phyloP scores from a whole-genome alignment of 2,888 invertebrate species.

The Ophion costatus region DNA sequence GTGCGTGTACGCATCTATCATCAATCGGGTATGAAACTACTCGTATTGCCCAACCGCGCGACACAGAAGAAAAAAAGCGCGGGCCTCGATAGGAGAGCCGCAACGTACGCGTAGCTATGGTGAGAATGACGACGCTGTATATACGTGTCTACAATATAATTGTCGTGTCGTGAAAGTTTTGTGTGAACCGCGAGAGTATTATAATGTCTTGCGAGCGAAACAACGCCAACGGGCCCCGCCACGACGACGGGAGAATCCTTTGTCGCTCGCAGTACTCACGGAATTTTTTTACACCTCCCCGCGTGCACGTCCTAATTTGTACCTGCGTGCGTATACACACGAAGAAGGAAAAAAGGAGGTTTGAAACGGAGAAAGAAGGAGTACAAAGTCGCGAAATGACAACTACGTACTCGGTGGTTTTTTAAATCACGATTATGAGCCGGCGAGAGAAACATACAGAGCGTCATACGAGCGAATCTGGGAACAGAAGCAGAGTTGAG shows the following conservation, averaged over 20 bases:
- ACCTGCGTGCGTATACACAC: not conserved
- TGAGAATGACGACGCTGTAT: slow-evolving; percentile 20
- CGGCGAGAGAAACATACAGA: not conserved
- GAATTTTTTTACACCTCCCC: slow-evolving; percentile 32
- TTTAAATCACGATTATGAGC: slow-evolving; percentile 19
- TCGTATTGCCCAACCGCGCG: slow-evolving; percentile 28
- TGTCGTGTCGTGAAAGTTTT: slow-evolving; percentile 50
- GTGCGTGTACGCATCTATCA: slow-evolving; percentile 24
- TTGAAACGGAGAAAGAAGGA: not conserved
- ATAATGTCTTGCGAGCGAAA: not conserved
- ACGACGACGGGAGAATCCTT: slow-evolving; percentile 11
- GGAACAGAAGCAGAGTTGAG: too few relatives aligned
- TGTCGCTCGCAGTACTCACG: slow-evolving; percentile 21
- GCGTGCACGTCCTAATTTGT: slow-evolving; percentile 34
- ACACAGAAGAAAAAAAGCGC: not conserved
- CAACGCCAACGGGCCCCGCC: not conserved
- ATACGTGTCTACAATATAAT: slow-evolving; percentile 38
- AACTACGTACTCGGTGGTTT: not conserved
- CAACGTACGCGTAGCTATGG: not conserved
- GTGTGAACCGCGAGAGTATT: slow-evolving; percentile 40
- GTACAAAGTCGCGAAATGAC: not conserved
- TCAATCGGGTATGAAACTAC: slow-evolving; percentile 46
- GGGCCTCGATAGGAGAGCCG: slow-evolving; percentile 17
- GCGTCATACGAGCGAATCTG: not conserved
- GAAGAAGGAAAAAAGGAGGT: not conserved